Percentiles rank a stretch among this genome's conserved stretches.
Evolutionary conservation across 2,797 vertebrate species (phyloP).

Genomic region (Acestrorhynchus altus): DNA sequence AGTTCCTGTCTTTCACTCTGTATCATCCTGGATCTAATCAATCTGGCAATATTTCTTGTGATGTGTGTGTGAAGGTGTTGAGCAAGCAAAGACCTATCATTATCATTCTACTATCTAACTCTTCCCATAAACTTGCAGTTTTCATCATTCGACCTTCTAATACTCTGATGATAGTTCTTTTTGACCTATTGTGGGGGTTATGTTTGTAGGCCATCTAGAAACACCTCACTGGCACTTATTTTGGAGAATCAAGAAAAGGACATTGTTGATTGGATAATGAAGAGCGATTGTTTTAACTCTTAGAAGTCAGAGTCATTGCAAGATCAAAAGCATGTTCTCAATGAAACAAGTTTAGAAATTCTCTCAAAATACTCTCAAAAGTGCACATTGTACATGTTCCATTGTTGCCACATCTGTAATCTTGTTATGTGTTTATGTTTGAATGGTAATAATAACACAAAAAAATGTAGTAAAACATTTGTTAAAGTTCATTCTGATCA

Average conservation of each 20-base stretch:
- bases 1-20: not conserved
- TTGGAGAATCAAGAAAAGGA: not conserved
- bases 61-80: not conserved
- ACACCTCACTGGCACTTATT: not conserved
- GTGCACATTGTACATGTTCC: too few species aligned
- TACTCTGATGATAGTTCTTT: not conserved
- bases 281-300: too few species aligned
- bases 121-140: not conserved
- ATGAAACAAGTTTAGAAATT: not conserved
- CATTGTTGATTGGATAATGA: too few species aligned
- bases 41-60: not conserved
- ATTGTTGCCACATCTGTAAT: too few species aligned
- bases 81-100: not conserved
- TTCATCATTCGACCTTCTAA: not conserved
- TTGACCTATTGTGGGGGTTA: too few species aligned
- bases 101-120: not conserved
- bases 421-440: too few species aligned
- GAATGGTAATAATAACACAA: not conserved
- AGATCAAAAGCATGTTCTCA: too few species aligned
- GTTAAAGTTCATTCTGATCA: not conserved
- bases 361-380: not conserved
- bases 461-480: too few species aligned
- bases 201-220: not conserved
- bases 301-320: too few species aligned
- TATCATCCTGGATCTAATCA: not conserved